Conservation (phyloP, 2,888 invertebrate species). For the Ormyrus rosae region DNA sequence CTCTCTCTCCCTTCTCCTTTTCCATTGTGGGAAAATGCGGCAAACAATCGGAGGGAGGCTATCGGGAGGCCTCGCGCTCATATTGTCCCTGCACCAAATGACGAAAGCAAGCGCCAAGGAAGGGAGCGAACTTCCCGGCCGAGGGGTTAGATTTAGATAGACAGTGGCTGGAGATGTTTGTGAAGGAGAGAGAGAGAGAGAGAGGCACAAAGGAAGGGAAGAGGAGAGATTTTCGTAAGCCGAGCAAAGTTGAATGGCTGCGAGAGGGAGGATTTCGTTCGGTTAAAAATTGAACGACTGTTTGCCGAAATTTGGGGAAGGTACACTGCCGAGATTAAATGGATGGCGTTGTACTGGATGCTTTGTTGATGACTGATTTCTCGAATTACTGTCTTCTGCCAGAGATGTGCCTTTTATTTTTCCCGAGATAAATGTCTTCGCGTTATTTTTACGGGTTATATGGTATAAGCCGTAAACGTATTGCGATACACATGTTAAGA, state of each 20-base stretch:
- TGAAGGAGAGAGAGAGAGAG: slow-evolving; percentile 46
- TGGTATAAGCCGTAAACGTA: too few relatives aligned
- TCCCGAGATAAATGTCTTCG: too few relatives aligned
- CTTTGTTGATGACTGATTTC: slow-evolving; percentile 7
- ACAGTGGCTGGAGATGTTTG: slow-evolving; percentile 51
- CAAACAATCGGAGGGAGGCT: slow-evolving; percentile 66
- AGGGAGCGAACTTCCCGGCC: slow-evolving; percentile 27
- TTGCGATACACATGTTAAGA: too few relatives aligned
- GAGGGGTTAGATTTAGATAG: slow-evolving; percentile 53
- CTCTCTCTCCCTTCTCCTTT: slow-evolving; percentile 39
- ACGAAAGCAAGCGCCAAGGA: slow-evolving; percentile 54
- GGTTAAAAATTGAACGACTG: slow-evolving; percentile 46
- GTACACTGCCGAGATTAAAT: slow-evolving; percentile 24
- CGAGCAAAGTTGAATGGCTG: slow-evolving; percentile 27
- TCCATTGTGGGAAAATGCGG: slow-evolving; percentile 68
- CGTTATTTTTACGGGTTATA: too few relatives aligned
- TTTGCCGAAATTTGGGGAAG: slow-evolving; percentile 37
- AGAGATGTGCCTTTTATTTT: too few relatives aligned
- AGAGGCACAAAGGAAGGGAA: background rate
- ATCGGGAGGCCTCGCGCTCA: slow-evolving; percentile 60
- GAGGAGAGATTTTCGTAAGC: slow-evolving; percentile 32
- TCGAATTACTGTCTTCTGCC: slow-evolving; percentile 7
- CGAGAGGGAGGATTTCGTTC: slow-evolving; percentile 34
- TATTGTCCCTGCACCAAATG: slow-evolving; percentile 67
- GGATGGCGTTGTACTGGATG: background rate